A percentile compares a stretch with the other conserved stretches of the same genome.
Conservation (phyloP, 2,113 vertebrate genomes). For the Nycticebus coucang region DNA sequence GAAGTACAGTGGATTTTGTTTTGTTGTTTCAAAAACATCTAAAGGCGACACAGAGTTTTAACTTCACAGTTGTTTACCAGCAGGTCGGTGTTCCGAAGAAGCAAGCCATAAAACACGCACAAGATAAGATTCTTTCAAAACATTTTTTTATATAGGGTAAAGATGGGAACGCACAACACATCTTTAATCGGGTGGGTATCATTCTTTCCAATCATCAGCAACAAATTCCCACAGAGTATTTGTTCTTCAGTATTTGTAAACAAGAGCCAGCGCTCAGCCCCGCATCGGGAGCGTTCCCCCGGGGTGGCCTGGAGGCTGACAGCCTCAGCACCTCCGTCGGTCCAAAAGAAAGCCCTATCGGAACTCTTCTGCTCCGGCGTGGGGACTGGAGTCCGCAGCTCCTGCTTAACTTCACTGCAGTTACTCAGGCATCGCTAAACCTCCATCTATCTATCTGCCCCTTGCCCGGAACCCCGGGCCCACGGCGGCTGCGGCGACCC, state of each 20-base stretch:
- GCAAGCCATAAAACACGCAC: not conserved
- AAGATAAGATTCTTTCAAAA: not conserved
- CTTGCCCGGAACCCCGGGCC: not conserved
- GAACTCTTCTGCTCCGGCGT: not conserved
- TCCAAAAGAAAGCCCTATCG: not conserved
- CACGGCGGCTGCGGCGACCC: not conserved
- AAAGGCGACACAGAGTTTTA: conserved; percentile 53
- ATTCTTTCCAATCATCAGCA: not conserved
- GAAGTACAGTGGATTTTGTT: not conserved
- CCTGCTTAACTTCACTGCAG: conserved; percentile 16
- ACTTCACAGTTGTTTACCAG: conserved; percentile 45
- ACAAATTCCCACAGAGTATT: conserved; percentile 26
- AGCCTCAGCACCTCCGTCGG: not conserved
- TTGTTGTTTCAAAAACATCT: not conserved
- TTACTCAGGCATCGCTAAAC: not conserved
- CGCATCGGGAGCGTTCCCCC: not conserved
- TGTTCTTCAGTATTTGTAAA: conserved; percentile 16
- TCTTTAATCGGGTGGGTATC: not conserved
- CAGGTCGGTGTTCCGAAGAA: not conserved
- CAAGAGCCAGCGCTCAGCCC: not conserved
- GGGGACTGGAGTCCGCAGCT: not conserved
- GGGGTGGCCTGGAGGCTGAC: not conserved
- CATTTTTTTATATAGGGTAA: not conserved
- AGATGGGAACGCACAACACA: not conserved
- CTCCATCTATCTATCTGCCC: not conserved